Conservation (phyloP, 2,797 vertebrate species). For the Chiroxiphia lanceolata region DNA sequence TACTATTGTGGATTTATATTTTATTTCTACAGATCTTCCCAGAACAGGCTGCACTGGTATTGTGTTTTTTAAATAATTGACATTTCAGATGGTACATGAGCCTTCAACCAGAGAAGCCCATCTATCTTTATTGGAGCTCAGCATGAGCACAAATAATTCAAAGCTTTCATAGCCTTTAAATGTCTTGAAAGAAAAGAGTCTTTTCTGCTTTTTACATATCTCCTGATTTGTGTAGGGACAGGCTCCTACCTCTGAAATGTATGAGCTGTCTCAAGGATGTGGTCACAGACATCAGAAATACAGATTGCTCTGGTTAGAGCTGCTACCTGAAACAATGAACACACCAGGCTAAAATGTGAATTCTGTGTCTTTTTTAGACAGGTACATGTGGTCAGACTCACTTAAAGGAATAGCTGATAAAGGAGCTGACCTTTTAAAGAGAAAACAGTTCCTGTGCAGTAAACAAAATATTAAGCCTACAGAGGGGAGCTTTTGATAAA, state of each 20-base stretch:
- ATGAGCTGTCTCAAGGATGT: neutral
- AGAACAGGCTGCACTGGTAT: neutral
- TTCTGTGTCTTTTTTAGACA: neutral
- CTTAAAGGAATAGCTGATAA: neutral
- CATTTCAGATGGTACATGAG: neutral
- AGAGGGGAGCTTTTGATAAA: neutral
- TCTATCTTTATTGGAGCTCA: conserved; percentile 5
- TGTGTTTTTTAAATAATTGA: neutral
- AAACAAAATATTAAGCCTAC: neutral
- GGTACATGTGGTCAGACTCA: neutral
- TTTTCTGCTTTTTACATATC: neutral
- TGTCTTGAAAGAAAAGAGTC: neutral
- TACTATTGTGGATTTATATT: neutral
- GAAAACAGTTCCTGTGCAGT: neutral
- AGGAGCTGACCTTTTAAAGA: conserved; percentile 1
- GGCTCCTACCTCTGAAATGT: neutral
- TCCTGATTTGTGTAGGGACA: neutral
- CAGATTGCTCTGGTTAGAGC: neutral
- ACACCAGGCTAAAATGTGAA: neutral
- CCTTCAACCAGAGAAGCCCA: neutral
- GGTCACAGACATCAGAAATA: neutral
- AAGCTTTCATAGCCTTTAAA: conserved; percentile 21
- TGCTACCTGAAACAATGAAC: neutral
- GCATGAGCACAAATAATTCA: conserved; percentile 48
- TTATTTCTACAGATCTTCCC: neutral